Base-by-base conservation (phyloP, 2,113 vertebrate species). In the Crocuta crocuta region DNA sequence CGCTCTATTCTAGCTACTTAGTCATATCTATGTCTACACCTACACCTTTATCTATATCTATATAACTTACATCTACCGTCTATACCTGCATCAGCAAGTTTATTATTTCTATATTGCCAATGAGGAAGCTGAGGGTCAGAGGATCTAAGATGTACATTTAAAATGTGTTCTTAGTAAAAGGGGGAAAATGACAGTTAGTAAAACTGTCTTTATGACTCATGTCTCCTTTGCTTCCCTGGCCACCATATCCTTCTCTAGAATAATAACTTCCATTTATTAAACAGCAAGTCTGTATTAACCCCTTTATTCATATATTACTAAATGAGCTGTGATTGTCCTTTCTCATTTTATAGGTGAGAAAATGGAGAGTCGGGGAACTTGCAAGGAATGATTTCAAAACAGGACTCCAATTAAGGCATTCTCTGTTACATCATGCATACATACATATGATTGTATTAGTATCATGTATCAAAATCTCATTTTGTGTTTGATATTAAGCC, bases 181-280 rank as follows among this genome's bases (percentile, higher is more conserved):
- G 12, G 4, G 68, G 24, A 65, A 74, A 53, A 76, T 31, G 23
- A 45, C 11, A 39, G 16, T 53, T n/a, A 24, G 28, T 24, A 78
- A 63, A 94, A 65, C 7, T 43, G 9, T 92, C 23, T 71, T 66
- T n/a, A 61, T 55, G 31, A 63, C 50, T 93, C 45, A 39, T 63
- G 11, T 43, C 28, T 86, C 12, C 7, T 80, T 88, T 84, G 31
- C 19, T 85, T 78, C 43, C 74, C 10, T 68, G 43, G 31, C 39
- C n/a, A 79, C 21, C 23, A 85, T 50, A 63, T n/a, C 24, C 4
- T 70, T 96, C 68, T 73, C 33, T 4, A 71, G 35, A 86, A 88
- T 92, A 94, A 84, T 65, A 74, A 31, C 50, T 78, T 58, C 15
- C 11, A 71, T 55, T 71, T 86, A 63, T 74, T 80, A 86, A 96